phyloP scores from a whole-genome alignment of 2,113 vertebrate species.

The Ploceus nigricollis region DNA sequence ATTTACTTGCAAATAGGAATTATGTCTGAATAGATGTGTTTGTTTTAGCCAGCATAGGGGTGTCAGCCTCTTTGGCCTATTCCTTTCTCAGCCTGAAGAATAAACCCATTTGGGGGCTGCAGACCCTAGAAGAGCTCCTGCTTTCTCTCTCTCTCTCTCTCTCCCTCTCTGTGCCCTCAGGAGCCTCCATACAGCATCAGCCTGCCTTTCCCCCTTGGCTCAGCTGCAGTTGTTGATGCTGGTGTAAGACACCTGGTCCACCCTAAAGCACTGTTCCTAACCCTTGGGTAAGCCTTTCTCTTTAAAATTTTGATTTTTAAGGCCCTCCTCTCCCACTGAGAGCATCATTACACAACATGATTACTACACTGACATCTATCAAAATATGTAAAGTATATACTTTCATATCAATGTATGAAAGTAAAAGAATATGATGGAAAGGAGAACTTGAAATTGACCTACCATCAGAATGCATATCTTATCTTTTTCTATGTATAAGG shows the following conservation, averaged over 20 bases:
- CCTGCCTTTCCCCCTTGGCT: background rate
- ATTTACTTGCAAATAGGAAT: background rate
- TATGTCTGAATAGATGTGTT: background rate
- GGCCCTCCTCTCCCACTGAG: background rate
- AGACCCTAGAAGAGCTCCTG: background rate
- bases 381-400: no score
- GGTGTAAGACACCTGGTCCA: background rate
- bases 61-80: no score
- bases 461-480: background rate
- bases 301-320: background rate
- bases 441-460: background rate
- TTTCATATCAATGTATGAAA: no score
- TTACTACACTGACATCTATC: background rate
- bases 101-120: accelerated
- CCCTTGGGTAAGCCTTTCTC: background rate
- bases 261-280: accelerated
- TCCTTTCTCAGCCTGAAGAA: background rate
- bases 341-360: background rate
- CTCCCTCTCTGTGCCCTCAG: background rate
- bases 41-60: background rate
- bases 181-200: background rate
- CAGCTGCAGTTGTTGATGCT: background rate
- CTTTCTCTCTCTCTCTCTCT: background rate
- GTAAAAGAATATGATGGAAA: background rate
- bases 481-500: background rate